phyloP scores from a whole-genome alignment of 2,797 vertebrate genomes.

The Lithobates pipiens region DNA sequence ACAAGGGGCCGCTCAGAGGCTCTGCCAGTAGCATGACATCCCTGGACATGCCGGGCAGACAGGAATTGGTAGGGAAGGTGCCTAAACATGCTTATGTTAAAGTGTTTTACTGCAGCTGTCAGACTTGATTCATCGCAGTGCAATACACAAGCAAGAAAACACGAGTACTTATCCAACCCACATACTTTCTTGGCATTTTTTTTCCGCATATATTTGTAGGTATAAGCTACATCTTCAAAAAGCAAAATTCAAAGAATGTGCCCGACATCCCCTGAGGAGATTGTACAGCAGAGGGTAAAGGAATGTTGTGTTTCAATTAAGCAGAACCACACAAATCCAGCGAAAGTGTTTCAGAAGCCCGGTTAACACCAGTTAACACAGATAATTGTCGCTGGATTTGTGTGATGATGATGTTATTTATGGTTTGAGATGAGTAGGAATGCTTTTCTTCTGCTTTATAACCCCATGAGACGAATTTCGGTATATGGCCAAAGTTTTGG shows the following conservation, averaged over 20 bases:
- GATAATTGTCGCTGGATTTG: neutral
- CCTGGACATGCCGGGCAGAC: conserved; percentile 9
- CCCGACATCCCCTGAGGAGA: conserved; percentile 6
- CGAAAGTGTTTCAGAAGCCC: conserved; percentile 12
- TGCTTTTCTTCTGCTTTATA: neutral
- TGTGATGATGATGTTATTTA: neutral
- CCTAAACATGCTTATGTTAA: conserved; percentile 27
- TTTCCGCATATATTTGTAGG: conserved; percentile 25
- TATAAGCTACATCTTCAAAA: conserved; percentile 13
- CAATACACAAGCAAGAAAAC: conserved; percentile 15
- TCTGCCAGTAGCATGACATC: conserved; percentile 7
- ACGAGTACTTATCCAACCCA: conserved; percentile 3
- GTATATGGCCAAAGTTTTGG: too few relatives aligned
- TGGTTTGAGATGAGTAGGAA: neutral
- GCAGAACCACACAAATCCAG: neutral
- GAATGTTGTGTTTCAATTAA: conserved; percentile 13
- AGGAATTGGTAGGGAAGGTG: conserved; percentile 16
- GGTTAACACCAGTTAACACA: neutral
- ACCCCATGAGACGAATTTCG: too few relatives aligned
- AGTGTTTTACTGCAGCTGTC: conserved; percentile 19
- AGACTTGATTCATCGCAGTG: conserved; percentile 1
- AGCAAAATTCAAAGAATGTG: conserved; percentile 47
- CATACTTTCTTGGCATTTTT: conserved; percentile 40
- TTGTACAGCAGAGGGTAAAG: neutral
- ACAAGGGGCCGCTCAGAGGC: neutral